These are phyloP conservation scores for Acanthoscelides obtectus DNA, from an alignment of 2,888 invertebrate genomes.

Conservation along the genomic window DNA sequence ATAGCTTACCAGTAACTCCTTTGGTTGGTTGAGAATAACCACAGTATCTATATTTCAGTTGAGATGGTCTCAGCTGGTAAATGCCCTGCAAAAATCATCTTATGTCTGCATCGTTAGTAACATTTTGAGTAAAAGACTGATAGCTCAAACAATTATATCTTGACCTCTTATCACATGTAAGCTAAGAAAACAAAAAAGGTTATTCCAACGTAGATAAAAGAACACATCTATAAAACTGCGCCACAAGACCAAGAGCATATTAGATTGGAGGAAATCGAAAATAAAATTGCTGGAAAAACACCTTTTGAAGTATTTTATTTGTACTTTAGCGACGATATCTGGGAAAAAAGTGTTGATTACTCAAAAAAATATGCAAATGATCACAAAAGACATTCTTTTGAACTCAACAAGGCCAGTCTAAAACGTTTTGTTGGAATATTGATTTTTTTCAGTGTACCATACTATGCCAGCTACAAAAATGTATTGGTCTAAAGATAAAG, in stretches of 20 bases:
- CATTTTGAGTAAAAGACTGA: no score
- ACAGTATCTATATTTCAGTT: no score
- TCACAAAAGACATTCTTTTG: conserved; percentile 5
- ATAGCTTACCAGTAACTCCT: no score
- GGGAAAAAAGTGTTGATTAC: conserved; percentile 4
- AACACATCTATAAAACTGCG: no score
- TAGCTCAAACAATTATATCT: no score
- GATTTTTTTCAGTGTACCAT: conserved; percentile 5
- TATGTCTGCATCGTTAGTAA: no score
- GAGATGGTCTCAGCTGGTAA: no score
- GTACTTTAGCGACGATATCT: conserved; percentile 7
- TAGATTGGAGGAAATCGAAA: conserved; percentile 6
- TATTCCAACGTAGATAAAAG: no score
- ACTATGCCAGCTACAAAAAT: neutral
- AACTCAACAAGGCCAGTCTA: conserved; percentile 4
- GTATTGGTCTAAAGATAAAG: conserved; percentile 6
- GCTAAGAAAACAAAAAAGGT: no score
- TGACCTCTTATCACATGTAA: no score
- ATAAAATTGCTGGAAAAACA: conserved; percentile 4
- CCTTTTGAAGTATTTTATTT: conserved; percentile 7
- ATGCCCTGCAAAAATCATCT: no score
- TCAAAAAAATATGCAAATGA: conserved; percentile 1
- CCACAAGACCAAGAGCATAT: neutral
- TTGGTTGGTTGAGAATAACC: no score
- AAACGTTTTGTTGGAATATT: conserved; percentile 8